phyloP scores from a whole-genome alignment of 2,113 vertebrate species.

The Phoxinus phoxinus region DNA sequence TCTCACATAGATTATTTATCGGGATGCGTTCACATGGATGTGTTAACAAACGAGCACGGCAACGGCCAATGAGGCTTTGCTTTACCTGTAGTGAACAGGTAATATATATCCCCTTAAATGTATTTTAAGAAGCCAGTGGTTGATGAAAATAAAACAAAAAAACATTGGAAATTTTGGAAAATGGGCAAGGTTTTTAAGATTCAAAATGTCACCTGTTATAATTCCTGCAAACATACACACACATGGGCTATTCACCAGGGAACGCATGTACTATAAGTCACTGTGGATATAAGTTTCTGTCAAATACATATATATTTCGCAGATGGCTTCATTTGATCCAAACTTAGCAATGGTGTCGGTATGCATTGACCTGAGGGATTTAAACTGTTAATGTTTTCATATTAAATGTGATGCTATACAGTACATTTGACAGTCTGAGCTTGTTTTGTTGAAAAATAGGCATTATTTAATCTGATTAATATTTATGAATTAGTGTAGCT shows the following conservation, averaged over 20 bases:
- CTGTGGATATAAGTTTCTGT: background rate
- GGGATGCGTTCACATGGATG: background rate
- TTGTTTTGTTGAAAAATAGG: background rate
- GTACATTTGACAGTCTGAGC: background rate
- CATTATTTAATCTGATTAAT: too few relatives aligned
- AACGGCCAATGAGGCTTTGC: background rate
- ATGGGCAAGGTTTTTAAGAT: background rate
- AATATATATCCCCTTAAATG: background rate
- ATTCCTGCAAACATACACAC: background rate
- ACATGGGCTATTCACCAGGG: background rate
- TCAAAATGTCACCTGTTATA: background rate
- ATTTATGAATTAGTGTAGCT: too few relatives aligned
- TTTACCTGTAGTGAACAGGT: background rate
- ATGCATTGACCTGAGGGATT: background rate
- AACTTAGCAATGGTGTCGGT: background rate
- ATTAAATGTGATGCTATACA: background rate
- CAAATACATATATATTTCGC: background rate
- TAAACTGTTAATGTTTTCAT: background rate
- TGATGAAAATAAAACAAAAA: background rate
- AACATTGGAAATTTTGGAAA: background rate
- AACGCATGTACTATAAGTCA: background rate
- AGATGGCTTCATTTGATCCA: background rate
- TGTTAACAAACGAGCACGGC: background rate
- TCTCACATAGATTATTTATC: constrained; percentile 18
- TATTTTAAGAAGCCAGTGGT: background rate